These are phyloP conservation scores for Iphiclides podalirius DNA, from an alignment of 2,888 invertebrate genomes.

Conservation along the genomic window DNA sequence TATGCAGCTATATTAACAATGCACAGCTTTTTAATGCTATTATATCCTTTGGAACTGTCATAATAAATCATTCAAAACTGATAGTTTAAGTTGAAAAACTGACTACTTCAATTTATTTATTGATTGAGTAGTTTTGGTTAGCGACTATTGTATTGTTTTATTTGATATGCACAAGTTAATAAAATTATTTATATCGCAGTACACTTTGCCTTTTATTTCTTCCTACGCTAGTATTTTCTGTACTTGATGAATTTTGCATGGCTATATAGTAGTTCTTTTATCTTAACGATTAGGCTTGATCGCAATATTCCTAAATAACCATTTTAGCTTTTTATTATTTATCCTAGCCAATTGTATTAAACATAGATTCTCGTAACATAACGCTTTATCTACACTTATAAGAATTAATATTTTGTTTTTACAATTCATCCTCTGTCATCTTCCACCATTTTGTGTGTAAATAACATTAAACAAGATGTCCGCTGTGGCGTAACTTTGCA, in stretches of 20 bases:
- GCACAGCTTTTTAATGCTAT: slow-evolving; percentile 61
- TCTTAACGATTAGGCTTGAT: no score
- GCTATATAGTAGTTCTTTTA: slow-evolving; percentile 25
- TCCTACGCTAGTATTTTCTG: slow-evolving; percentile 17
- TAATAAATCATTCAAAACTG: not conserved
- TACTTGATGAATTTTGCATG: slow-evolving; percentile 29
- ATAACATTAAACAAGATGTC: slow-evolving; percentile 68
- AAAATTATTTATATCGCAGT: slow-evolving; percentile 44
- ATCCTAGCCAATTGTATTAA: no score
- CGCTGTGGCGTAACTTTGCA: slow-evolving; percentile 59
- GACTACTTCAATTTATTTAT: slow-evolving; percentile 14
- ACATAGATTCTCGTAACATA: no score
- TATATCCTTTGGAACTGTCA: slow-evolving; percentile 25
- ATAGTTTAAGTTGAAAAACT: slow-evolving; percentile 17
- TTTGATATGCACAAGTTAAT: slow-evolving; percentile 39
- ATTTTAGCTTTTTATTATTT: no score
- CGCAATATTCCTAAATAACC: no score
- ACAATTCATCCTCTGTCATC: slow-evolving; percentile 25
- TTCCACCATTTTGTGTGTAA: slow-evolving; percentile 61
- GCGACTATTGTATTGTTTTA: slow-evolving; percentile 32
- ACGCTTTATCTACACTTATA: no score
- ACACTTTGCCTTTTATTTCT: slow-evolving; percentile 45
- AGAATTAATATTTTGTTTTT: no score
- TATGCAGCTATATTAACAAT: slow-evolving; percentile 47
- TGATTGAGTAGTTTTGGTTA: slow-evolving; percentile 31